Evolutionary conservation across 2,888 invertebrate genomes (phyloP), one percentile per base, ranked within the genome.

Genomic region (Chymomyza procnemis): DNA sequence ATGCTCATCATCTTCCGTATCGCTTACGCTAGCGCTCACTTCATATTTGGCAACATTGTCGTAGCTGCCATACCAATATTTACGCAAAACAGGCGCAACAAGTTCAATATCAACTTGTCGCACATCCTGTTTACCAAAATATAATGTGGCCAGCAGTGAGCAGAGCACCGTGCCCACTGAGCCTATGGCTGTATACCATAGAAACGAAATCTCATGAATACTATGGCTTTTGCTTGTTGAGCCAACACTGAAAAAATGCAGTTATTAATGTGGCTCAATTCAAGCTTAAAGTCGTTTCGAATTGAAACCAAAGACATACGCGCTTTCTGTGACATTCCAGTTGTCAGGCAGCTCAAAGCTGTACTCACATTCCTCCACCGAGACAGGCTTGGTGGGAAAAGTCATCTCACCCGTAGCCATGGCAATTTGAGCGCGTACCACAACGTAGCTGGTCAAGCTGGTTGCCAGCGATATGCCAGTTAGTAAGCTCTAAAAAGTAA

Each of bases 101-200:
- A 95, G 83, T 75, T 91, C 91, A 1, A 92, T 92, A 83, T 95
- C 94, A 8, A 93, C 89, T 65, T 93, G 92, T 30, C 91, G 89
- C 0, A 92, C 91, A 66, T 93, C 91, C 71, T 92, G 91, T 0
- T 91, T 91, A 3, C 92, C 91, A 46, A 92, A 92, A 59, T 92
- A 88, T 0, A 94, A 89, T 70, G 94, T 94, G 0, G 93, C 91
- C 0, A 94, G 34, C 14, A 93, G 90, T 0, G 93, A 93, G 0
- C 94, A 91, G 1, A 92, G 80, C 58, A 94, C 90, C 0, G 94
- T 93, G 0, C 94, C 92, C 0, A 92, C 71, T 14, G 93, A 92
- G 1, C 95, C 95, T 21, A 94, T 91, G 0, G 93, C 89, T 0
- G 94, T 94, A 75, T 95, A 94, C 94, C 94, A 95, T 54, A 95